Evolutionary conservation across 2,797 vertebrate species (phyloP).

Genomic region (Amblyraja radiata): DNA sequence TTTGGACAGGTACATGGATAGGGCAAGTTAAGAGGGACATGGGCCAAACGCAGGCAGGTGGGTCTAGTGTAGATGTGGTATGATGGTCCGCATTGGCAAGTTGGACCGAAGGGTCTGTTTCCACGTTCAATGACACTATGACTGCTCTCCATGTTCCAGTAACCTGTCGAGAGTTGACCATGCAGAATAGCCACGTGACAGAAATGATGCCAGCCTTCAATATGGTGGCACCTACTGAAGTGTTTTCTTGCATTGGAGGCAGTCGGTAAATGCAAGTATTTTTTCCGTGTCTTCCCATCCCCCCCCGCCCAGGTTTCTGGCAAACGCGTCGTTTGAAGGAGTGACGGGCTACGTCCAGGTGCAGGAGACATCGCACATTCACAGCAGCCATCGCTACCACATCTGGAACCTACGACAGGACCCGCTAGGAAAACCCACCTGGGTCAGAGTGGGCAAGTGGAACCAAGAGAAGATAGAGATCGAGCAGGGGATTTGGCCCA

Average conservation of each 20-base stretch:
- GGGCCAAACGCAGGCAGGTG: too few relatives aligned
- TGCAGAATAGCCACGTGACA: too few relatives aligned
- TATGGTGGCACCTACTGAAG: not conserved
- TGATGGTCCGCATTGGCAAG: too few relatives aligned
- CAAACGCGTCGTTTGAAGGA: conserved; percentile 73
- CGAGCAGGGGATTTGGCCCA: conserved; percentile 63
- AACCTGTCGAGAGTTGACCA: too few relatives aligned
- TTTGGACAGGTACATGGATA: too few relatives aligned
- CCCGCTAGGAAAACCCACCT: conserved; percentile 67
- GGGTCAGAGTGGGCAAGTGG: conserved; percentile 82
- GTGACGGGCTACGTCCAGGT: conserved; percentile 62
- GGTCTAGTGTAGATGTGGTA: too few relatives aligned
- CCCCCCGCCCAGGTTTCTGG: conserved; percentile 64
- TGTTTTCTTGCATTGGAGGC: not conserved
- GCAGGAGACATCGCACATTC: conserved; percentile 55
- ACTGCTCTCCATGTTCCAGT: too few relatives aligned
- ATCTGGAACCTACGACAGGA: conserved; percentile 75
- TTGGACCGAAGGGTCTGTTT: too few relatives aligned
- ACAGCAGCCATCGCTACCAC: conserved; percentile 62
- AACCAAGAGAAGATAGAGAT: conserved; percentile 60
- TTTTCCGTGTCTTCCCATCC: not conserved
- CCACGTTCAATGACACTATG: too few relatives aligned
- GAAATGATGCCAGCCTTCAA: not conserved
- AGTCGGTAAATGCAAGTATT: not conserved
- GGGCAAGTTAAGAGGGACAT: too few relatives aligned